Percentiles rank a stretch among this genome's conserved stretches.
Evolutionary conservation across 2,888 invertebrate species (phyloP).

Genomic region (Chloromyia formosa): DNA sequence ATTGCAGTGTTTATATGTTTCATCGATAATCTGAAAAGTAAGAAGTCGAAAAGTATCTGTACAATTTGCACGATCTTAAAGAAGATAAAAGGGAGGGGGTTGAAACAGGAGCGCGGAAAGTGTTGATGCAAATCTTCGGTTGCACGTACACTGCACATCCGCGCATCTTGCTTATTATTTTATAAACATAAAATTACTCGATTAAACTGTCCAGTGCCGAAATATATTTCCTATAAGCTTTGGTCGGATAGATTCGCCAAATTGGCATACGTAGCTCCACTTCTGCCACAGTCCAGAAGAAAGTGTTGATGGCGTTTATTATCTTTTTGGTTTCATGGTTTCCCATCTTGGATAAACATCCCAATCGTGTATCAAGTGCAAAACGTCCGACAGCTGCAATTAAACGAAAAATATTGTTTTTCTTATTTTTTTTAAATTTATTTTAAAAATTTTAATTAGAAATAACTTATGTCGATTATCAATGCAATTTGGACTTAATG

Average conservation of each 20-base stretch:
- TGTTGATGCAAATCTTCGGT: too few relatives aligned
- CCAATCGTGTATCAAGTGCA: conserved; percentile 81
- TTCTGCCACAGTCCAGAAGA: conserved; percentile 80
- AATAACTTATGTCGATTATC: too few relatives aligned
- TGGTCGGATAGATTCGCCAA: conserved; percentile 78
- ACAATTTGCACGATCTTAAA: background rate
- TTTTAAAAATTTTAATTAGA: too few relatives aligned
- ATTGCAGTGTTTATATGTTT: conserved; percentile 68
- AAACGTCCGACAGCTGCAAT: conserved; percentile 80
- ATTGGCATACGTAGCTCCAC: conserved; percentile 78
- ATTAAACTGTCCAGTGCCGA: conserved; percentile 77
- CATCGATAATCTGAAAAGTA: conserved; percentile 66
- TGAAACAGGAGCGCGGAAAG: too few relatives aligned
- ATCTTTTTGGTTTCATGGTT: conserved; percentile 77
- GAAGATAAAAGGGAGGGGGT: background rate
- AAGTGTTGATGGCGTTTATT: conserved; percentile 79
- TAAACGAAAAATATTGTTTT: conserved; percentile 15
- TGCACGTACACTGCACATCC: too few relatives aligned
- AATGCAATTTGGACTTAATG: too few relatives aligned
- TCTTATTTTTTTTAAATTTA: background rate
- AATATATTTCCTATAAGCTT: conserved; percentile 75
- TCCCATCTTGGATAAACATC: conserved; percentile 71
- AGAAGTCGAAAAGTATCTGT: background rate
- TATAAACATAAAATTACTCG: conserved; percentile 63
- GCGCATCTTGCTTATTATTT: too few relatives aligned